A percentile compares a stretch with the other conserved stretches of the same genome.
phyloP scores from a whole-genome alignment of 2,797 vertebrate genomes.

The Prunella strophiata region DNA sequence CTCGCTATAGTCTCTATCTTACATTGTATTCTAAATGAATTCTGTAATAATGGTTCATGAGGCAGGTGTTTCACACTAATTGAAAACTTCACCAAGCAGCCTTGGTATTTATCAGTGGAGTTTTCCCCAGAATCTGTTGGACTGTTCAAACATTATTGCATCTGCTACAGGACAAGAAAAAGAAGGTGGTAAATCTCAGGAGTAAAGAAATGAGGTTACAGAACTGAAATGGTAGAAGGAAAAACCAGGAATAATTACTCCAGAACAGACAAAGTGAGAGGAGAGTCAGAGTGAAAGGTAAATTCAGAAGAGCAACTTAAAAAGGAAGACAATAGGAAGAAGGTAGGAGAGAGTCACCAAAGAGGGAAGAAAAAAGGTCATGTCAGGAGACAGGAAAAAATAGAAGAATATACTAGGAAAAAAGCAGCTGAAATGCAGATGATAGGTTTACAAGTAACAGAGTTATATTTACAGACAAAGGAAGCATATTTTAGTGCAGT shows the following conservation, averaged over 20 bases:
- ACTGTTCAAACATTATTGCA: background rate
- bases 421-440: background rate
- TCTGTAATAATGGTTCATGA: background rate
- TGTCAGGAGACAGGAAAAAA: background rate
- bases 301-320: background rate
- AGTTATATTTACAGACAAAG: slow-evolving; percentile 27
- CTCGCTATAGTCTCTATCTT: background rate
- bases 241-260: background rate
- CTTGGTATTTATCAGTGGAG: background rate
- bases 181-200: background rate
- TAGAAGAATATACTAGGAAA: background rate
- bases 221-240: background rate
- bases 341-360: background rate
- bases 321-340: background rate
- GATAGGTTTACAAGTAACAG: slow-evolving; percentile 7
- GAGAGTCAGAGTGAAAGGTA: background rate
- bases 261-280: background rate
- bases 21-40: background rate
- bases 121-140: background rate
- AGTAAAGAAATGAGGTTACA: background rate
- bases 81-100: background rate
- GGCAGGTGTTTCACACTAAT: background rate
- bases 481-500: background rate
- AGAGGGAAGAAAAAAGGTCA: background rate
- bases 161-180: background rate